Evolutionary conservation across 2,113 vertebrate genomes (phyloP).

Genomic region (Rhinopomastus cyanomelas): DNA sequence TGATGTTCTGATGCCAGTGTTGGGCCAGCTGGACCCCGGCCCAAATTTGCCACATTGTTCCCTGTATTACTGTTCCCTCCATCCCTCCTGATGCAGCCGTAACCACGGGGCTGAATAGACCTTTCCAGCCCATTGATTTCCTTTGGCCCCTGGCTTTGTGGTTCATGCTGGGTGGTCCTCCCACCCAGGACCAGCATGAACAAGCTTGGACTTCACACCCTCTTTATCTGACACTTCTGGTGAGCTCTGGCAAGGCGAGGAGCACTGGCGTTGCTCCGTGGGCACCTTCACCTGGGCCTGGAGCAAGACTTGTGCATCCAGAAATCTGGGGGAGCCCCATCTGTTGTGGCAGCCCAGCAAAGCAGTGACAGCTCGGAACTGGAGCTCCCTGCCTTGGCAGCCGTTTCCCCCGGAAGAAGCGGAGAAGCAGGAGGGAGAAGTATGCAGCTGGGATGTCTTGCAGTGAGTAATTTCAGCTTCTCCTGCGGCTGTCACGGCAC

Average conservation of each 20-base stretch:
- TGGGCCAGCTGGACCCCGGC: background rate
- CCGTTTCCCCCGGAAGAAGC: background rate
- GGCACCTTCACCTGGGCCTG: background rate
- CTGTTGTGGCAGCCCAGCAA: background rate
- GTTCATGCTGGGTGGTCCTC: background rate
- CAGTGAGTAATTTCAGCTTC: background rate
- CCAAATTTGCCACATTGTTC: background rate
- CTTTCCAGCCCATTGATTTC: background rate
- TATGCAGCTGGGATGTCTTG: constrained; percentile 23
- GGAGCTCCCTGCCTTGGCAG: background rate
- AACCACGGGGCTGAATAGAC: background rate
- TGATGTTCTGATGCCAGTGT: accelerated
- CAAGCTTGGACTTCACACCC: background rate
- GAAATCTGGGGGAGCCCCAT: background rate
- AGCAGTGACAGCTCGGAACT: background rate
- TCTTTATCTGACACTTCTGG: background rate
- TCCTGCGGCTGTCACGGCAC: background rate
- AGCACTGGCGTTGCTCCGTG: background rate
- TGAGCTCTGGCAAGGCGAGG: background rate
- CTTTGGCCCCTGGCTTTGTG: accelerated
- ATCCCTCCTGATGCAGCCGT: background rate
- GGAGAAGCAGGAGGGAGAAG: constrained; percentile 28
- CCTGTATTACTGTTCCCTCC: background rate
- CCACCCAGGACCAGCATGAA: background rate
- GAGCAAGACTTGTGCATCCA: background rate